Conservation (phyloP, 64 coral and sea anemone genomes). For the Pachyseris speciosa region DNA sequence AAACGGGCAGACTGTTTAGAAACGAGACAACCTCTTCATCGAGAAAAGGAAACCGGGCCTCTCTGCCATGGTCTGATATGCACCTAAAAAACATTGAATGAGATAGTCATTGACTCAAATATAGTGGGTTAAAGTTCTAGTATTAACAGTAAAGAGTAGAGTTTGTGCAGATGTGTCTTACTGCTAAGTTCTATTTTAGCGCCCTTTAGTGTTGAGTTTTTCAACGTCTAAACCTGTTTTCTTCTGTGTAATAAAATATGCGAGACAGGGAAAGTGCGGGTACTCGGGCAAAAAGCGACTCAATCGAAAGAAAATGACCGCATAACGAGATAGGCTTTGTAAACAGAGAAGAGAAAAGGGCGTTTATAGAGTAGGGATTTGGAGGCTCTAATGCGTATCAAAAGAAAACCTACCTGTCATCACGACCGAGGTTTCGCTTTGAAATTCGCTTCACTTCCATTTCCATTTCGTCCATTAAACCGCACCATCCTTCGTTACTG, state of each 20-base stretch:
- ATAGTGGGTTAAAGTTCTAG: background rate
- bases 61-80: slow-evolving; percentile 95
- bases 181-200: no score
- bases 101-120: background rate
- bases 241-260: no score
- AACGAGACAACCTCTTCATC: slow-evolving; percentile 97
- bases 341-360: no score
- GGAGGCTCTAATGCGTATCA: background rate
- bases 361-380: no score
- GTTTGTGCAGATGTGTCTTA: no score
- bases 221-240: no score
- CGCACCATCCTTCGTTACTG: slow-evolving; percentile 90
- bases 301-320: no score
- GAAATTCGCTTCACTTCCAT: slow-evolving; percentile 93
- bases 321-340: no score
- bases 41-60: slow-evolving; percentile 93
- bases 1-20: slow-evolving; percentile 85
- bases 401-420: slow-evolving; percentile 77
- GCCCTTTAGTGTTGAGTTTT: no score
- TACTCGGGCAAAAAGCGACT: no score
- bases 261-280: no score
- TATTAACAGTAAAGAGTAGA: background rate
- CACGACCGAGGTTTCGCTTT: slow-evolving; percentile 89
- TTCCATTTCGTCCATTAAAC: slow-evolving; percentile 90
- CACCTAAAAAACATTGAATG: slow-evolving; percentile 58